Percentiles rank a stretch among this genome's conserved stretches.
phyloP scores from a whole-genome alignment of 2,113 vertebrate species.

The Sceloporus undulatus region DNA sequence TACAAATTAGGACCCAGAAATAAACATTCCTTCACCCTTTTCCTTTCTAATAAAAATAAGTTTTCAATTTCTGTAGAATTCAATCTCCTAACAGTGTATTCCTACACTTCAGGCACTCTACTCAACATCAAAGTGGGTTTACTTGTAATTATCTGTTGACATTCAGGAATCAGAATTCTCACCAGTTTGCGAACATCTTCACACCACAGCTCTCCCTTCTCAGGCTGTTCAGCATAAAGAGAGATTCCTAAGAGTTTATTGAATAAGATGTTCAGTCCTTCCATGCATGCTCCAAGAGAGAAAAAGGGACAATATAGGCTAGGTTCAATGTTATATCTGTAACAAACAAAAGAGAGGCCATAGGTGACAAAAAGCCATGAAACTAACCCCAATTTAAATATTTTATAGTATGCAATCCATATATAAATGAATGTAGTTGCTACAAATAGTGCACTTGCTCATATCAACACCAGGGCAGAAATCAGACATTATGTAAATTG shows the following conservation, averaged over 20 bases:
- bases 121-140: not conserved
- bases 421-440: not conserved
- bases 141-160: not conserved
- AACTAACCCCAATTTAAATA: not conserved
- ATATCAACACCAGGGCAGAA: not conserved
- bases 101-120: not conserved
- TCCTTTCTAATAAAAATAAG: too few relatives aligned
- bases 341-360: not conserved
- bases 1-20: too few relatives aligned
- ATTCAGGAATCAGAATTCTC: conserved; percentile 52
- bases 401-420: not conserved
- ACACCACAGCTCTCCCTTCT: conserved; percentile 92
- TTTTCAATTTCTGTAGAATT: not conserved
- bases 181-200: conserved; percentile 96
- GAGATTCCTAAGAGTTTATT: conserved; percentile 89
- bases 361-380: not conserved
- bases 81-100: not conserved
- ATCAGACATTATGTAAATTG: not conserved
- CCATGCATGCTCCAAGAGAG: conserved; percentile 96
- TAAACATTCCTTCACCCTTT: too few relatives aligned
- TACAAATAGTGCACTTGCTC: not conserved
- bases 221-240: conserved; percentile 87
- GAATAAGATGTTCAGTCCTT: conserved; percentile 92
- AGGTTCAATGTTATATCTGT: conserved; percentile 95
- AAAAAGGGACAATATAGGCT: conserved; percentile 94